Conservation (phyloP, 1,140 invertebrate genomes). For the Listronotus oregonensis region DNA sequence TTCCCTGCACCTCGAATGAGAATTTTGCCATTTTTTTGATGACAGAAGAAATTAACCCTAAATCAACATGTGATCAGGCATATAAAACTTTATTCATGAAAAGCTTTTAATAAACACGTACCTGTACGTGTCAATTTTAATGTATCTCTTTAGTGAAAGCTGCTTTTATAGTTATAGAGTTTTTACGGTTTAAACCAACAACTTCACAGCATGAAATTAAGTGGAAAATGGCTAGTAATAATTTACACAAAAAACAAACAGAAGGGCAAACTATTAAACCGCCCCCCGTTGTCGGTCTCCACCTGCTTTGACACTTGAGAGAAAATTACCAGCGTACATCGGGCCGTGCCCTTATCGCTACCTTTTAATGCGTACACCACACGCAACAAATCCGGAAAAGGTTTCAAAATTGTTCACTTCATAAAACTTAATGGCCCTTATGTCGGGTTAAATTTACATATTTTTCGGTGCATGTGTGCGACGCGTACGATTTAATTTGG, state of each 20-base stretch:
- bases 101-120: too few relatives aligned
- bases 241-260: conserved; percentile 27
- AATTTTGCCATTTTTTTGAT: too few relatives aligned
- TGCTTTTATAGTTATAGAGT: conserved; percentile 5
- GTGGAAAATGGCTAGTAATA: conserved; percentile 30
- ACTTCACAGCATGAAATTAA: conserved; percentile 29
- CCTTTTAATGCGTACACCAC: conserved; percentile 29
- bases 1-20: too few relatives aligned
- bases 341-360: conserved; percentile 30
- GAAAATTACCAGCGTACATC: conserved; percentile 10
- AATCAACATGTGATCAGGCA: too few relatives aligned
- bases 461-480: conserved; percentile 38
- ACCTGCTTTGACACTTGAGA: conserved; percentile 23
- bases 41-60: too few relatives aligned
- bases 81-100: too few relatives aligned
- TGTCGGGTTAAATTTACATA: conserved; percentile 39
- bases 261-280: conserved; percentile 22
- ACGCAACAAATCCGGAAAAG: conserved; percentile 36
- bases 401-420: conserved; percentile 34
- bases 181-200: conserved; percentile 14
- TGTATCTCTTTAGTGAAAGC: too few relatives aligned
- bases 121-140: too few relatives aligned
- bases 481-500: conserved; percentile 34
- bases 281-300: conserved; percentile 3
- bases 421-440: conserved; percentile 34